phyloP scores from a whole-genome alignment of 1,140 invertebrate species.

The Leptonema lineaticorne region DNA sequence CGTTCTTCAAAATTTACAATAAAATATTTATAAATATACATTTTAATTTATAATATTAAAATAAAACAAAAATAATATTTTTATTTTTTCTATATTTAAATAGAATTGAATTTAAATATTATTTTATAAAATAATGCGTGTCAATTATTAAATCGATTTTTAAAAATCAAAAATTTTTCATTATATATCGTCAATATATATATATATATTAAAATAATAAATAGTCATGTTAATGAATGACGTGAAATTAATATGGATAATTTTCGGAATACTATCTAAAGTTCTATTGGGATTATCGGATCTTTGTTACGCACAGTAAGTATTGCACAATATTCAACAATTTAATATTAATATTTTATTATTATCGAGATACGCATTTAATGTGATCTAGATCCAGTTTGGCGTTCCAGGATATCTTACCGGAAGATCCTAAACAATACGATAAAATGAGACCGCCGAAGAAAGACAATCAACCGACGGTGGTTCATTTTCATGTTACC shows the following conservation, averaged over 20 bases:
- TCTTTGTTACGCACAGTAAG: slow-evolving; percentile 56
- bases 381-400: slow-evolving; percentile 63
- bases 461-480: slow-evolving; percentile 81
- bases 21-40: not conserved
- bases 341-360: not conserved
- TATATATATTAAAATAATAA: not conserved
- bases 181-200: not conserved
- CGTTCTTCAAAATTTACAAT: too few species aligned
- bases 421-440: slow-evolving; percentile 80
- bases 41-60: not conserved
- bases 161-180: too few species aligned
- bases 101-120: not conserved
- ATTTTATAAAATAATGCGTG: not conserved
- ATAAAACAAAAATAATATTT: not conserved
- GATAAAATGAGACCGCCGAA: slow-evolving; percentile 90
- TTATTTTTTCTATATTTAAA: not conserved
- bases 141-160: too few species aligned
- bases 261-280: slow-evolving; percentile 26
- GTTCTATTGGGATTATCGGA: slow-evolving; percentile 49
- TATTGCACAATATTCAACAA: slow-evolving; percentile 36
- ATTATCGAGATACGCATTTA: not conserved
- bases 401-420: slow-evolving; percentile 79
- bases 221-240: slow-evolving; percentile 5
- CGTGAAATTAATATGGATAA: slow-evolving; percentile 29
- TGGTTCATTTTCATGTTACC: slow-evolving; percentile 87